Evolutionary conservation across 1,140 invertebrate species (phyloP).

Genomic region (Rhopalosiphum maidis): DNA sequence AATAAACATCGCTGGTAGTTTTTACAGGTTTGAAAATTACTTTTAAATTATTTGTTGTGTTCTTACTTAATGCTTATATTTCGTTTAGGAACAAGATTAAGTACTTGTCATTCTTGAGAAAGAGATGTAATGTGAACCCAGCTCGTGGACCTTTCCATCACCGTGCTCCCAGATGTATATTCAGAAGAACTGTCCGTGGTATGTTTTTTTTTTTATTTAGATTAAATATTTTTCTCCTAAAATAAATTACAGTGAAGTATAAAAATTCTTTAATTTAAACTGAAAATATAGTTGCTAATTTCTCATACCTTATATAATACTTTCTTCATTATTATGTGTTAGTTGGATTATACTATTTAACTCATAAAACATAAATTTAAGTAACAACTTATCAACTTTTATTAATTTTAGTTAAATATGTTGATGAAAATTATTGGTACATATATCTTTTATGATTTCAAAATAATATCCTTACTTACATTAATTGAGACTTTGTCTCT

Average conservation of each 20-base stretch:
- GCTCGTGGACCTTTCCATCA: conserved; percentile 97
- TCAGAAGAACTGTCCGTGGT: conserved; percentile 96
- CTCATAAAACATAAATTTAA: background rate
- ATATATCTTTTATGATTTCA: background rate
- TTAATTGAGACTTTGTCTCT: background rate
- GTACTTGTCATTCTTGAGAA: conserved; percentile 94
- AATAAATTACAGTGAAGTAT: no score
- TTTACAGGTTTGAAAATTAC: conserved; percentile 79
- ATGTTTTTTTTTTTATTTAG: conserved; percentile 60
- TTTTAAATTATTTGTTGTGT: background rate
- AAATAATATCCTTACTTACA: conserved; percentile 15
- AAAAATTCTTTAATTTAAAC: no score
- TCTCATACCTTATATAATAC: no score
- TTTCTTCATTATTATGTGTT: background rate
- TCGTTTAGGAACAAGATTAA: conserved; percentile 86
- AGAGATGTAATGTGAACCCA: conserved; percentile 98
- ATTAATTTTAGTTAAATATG: background rate
- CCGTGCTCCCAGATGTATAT: conserved; percentile 94
- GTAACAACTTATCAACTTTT: background rate
- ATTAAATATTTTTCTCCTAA: no score
- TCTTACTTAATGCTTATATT: conserved; percentile 58
- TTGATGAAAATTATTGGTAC: background rate
- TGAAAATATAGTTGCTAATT: no score
- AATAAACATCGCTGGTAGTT: conserved; percentile 96
- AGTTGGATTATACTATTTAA: no score